Evolutionary conservation across 2,888 invertebrate genomes (phyloP), one percentile per base, ranked within the genome.

Genomic region (Diplolepis rosae): DNA sequence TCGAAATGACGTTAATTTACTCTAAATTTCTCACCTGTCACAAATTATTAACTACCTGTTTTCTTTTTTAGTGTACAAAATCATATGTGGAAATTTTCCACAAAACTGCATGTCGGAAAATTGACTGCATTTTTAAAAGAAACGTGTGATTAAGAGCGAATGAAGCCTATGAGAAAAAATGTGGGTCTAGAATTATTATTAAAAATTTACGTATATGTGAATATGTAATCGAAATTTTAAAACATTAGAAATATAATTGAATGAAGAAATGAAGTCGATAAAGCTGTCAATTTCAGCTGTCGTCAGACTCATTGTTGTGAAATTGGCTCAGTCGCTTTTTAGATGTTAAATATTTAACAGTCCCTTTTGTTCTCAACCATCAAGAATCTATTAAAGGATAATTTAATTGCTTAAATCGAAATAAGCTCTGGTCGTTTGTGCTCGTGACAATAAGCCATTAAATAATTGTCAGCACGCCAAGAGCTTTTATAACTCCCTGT

Each of bases 371-470:
- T 45, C 18, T 45, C 45, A 9, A 45, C 45, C 9, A 18, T 45
- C 45, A 18, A 18, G 45, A 45, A 18, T 45, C 45, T 45, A 45
- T 45, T 45, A 45, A 45, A 45, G 3, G 45, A 45, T 18, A 18
- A 45, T 45, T 45, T 45, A 45, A 45, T 45, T 45, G 45, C 45
- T 45, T 18, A 18, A 15, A 18, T 18, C 18, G 45, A 45, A 45
- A 45, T 45, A 45, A 7, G 45, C 45, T 45, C 18, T 18, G 45
- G 45, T 45, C 18, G 45, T 45, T 45, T 45, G 45, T 45, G 9
- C 7, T 18, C 18, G 71, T 74, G 80, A 81, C 81, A 81, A 81
- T 81, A 81, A 81, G 77, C 77, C 79, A 81, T 81, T 81, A 81
- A 81, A 81, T 81, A 76, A 81, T 81, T 79, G 77, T 77, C 79